These are phyloP conservation scores for Selenia dentaria DNA, from an alignment of 2,888 invertebrate species.

Conservation along the genomic window DNA sequence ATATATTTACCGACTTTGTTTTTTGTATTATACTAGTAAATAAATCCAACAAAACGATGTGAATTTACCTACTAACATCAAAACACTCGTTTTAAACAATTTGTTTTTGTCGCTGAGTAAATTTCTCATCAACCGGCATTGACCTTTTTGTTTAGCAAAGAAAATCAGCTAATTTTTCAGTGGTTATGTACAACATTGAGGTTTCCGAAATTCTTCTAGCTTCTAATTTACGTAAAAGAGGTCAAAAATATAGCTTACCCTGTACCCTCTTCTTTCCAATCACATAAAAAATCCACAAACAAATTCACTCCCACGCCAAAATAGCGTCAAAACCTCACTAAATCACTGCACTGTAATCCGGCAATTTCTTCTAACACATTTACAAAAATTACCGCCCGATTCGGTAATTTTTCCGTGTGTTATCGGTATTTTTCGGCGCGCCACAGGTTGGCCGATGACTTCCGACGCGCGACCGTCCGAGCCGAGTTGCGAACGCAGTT, in stretches of 20 bases:
- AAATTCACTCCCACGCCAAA: slow-evolving; percentile 2
- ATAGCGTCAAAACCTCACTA: slow-evolving; percentile 6
- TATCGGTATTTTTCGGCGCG: slow-evolving; percentile 40
- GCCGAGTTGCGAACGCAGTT: slow-evolving; percentile 64
- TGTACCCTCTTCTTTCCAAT: neutral
- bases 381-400: neutral
- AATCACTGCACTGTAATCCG: slow-evolving; percentile 20
- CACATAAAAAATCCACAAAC: slow-evolving; percentile 10
- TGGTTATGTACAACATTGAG: no score
- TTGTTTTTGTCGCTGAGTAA: no score
- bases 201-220: no score
- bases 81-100: no score
- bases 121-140: no score
- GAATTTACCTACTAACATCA: no score
- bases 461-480: slow-evolving; percentile 30
- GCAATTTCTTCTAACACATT: neutral
- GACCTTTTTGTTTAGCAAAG: no score
- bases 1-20: no score
- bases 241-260: slow-evolving; percentile 7
- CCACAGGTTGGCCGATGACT: slow-evolving; percentile 28
- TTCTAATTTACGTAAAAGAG: no score
- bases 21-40: no score
- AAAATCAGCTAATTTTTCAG: no score
- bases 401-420: slow-evolving; percentile 1
- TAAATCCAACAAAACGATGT: no score